Percentiles rank a stretch among this genome's conserved stretches.
phyloP scores from a whole-genome alignment of 2,113 vertebrate species.

The Atherinomorus stipes region DNA sequence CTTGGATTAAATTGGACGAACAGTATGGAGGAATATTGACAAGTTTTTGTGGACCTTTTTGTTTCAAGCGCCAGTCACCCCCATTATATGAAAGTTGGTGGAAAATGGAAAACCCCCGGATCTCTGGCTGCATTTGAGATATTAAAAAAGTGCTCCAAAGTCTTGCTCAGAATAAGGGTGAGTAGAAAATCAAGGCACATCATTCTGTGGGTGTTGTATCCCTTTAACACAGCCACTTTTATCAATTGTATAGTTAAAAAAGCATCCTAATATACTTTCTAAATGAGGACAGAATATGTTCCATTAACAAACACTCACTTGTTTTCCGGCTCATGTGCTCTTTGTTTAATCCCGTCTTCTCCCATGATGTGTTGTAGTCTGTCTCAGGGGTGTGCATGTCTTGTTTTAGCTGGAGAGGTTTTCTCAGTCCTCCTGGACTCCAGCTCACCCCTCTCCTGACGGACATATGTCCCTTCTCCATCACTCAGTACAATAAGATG shows the following conservation, averaged over 20 bases:
- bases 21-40: no score
- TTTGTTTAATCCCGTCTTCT: conserved; percentile 68
- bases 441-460: conserved; percentile 80
- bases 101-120: no score
- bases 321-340: conserved; percentile 79
- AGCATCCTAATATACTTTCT: neutral
- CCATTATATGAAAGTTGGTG: no score
- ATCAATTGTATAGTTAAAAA: conserved; percentile 4
- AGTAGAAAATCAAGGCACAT: no score
- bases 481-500: conserved; percentile 14
- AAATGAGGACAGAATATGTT: conserved; percentile 29
- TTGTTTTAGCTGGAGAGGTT: conserved; percentile 64
- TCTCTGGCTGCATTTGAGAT: no score
- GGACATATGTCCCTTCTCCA: conserved; percentile 71
- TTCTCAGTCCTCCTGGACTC: conserved; percentile 72
- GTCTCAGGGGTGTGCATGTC: conserved; percentile 51
- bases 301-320: conserved; percentile 80
- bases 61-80: no score
- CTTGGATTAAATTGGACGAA: no score
- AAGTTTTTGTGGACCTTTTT: no score
- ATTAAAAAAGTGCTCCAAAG: no score
- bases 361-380: conserved; percentile 69
- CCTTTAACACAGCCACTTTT: conserved; percentile 10
- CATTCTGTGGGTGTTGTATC: no score
- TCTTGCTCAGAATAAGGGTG: no score